These are phyloP conservation scores for Lateolabrax maculatus DNA, from an alignment of 2,797 vertebrate genomes.

Conservation along the genomic window DNA sequence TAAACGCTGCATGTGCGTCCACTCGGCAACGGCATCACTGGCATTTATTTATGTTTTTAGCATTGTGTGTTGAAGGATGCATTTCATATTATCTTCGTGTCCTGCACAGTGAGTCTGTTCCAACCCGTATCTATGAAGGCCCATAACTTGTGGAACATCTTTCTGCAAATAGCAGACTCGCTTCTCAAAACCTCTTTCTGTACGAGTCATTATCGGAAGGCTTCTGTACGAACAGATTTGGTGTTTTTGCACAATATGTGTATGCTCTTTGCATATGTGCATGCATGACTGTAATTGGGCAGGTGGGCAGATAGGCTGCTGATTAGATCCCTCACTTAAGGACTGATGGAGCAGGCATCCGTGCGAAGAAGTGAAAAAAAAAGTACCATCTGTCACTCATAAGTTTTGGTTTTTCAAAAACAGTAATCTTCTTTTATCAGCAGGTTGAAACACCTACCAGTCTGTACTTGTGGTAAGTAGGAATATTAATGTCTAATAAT, in stretches of 20 bases:
- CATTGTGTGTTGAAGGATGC: conserved; percentile 72
- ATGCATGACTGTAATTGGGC: conserved; percentile 26
- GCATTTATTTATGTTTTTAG: conserved; percentile 69
- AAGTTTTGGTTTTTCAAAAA: conserved; percentile 24
- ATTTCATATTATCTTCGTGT: conserved; percentile 69
- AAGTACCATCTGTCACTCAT: conserved; percentile 14
- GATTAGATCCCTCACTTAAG: conserved; percentile 66
- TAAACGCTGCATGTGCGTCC: conserved; percentile 74
- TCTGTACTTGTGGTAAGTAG: conserved; percentile 4
- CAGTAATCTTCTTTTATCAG: conserved; percentile 21
- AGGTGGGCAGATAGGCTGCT: conserved; percentile 42
- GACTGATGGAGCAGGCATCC: conserved; percentile 29
- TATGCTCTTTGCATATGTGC: conserved; percentile 6
- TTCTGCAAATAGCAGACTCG: conserved; percentile 71
- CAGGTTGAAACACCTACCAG: conserved; percentile 7
- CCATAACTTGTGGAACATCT: conserved; percentile 66
- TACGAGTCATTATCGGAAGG: conserved; percentile 46
- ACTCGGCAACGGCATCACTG: conserved; percentile 58
- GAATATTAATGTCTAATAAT: conserved; percentile 37
- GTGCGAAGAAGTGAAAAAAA: conserved; percentile 31
- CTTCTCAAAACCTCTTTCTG: conserved; percentile 39
- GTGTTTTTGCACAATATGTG: conserved; percentile 21
- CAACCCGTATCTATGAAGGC: conserved; percentile 62
- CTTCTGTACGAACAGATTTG: conserved; percentile 47
- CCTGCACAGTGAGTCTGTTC: conserved; percentile 53